Evolutionary conservation across 2,797 vertebrate species (phyloP).

Genomic region (Sus cebifrons): DNA sequence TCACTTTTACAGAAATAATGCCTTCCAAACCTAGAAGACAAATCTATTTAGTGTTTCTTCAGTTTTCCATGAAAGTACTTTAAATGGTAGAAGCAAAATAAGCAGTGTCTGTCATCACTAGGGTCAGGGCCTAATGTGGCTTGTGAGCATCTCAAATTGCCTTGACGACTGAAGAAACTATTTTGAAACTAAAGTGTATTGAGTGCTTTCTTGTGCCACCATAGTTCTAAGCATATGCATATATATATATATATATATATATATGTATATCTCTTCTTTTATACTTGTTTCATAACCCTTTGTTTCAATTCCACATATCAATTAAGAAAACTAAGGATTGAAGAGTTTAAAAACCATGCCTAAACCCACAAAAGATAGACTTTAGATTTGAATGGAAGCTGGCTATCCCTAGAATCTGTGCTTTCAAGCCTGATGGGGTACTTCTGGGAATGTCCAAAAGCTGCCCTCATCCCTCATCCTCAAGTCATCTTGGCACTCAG

Average conservation of each 20-base stretch:
- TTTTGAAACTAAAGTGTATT: background rate
- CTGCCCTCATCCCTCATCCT: background rate
- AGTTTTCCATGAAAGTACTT: background rate
- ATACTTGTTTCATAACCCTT: background rate
- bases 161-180: background rate
- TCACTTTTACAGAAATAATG: background rate
- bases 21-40: conserved; percentile 3
- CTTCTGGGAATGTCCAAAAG: background rate
- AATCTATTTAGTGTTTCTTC: conserved; percentile 32
- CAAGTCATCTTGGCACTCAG: background rate
- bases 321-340: background rate
- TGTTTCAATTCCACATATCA: background rate
- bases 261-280: background rate
- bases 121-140: background rate
- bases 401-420: background rate
- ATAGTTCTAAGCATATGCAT: background rate
- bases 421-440: background rate
- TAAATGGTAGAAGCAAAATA: conserved; percentile 42
- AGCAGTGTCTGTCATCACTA: conserved; percentile 17
- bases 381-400: background rate
- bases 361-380: background rate
- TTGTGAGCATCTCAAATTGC: background rate
- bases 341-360: background rate
- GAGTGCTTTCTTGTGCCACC: background rate
- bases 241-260: background rate